Evolutionary conservation across 2,888 invertebrate genomes (phyloP), one percentile per base, ranked within the genome.

Genomic region (Trilocha varians): DNA sequence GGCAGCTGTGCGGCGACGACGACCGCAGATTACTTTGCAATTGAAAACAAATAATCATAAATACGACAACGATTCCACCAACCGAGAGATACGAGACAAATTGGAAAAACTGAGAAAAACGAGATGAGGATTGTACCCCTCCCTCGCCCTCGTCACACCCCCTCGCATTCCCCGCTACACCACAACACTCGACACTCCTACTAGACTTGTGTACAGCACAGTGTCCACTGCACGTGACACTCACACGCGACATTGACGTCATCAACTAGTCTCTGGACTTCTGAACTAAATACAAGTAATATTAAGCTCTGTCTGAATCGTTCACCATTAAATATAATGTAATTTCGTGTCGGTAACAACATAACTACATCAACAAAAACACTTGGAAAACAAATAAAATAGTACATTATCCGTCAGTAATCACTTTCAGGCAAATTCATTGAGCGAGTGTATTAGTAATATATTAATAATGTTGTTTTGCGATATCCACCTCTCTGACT

Each of bases 31-130:
- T 57, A 55, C 52, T 52, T 49, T 42, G 49, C 54, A 51, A 61
- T 61, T 55, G 56, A 51, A 61, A 61, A 56, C 56, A 59, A 59
- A 57, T 61, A 59, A 53, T 16, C 14, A 36, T 16, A 38, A 43
- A 56, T 56, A 49, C 40, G 45, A 43, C 47, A 41, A 41, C 41
- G 38, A 32, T 25, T 25, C 14, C 25, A 16, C 42, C 25, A 32
- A 37, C 6, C 36, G 25, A 25, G 25, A 6, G 25, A 6, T 6
- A n/a, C 16, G 14, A 14, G 36, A 15, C 36, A 36, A 36, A n/a
- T 36, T 36, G n/a, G 36, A 16, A 16, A 36, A 16, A 15, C 16
- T 14, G n/a, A 36, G 13, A 9, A 34, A 13, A 34, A 13, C 13
- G 8, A 13, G 9, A 32, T 8, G 6, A 32, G 9, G 6, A 32